phyloP scores from a whole-genome alignment of 2,797 vertebrate species.

The Rhinichthys osculus region DNA sequence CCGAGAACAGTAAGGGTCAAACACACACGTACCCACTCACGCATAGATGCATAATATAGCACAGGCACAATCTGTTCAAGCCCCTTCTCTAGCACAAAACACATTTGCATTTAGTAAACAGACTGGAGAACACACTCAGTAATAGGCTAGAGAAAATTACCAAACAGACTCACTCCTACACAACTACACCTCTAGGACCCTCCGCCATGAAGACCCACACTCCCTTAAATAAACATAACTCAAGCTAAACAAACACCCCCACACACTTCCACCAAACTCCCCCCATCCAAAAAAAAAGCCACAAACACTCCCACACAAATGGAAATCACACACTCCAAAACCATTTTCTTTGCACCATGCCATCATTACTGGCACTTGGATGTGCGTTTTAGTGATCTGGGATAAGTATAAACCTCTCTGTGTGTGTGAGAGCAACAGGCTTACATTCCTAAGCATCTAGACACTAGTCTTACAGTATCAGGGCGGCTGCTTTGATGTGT shows the following conservation, averaged over 20 bases:
- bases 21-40: slow-evolving; percentile 16
- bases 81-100: slow-evolving; percentile 3
- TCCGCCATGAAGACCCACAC: slow-evolving; percentile 44
- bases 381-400: slow-evolving; percentile 32
- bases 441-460: slow-evolving; percentile 29
- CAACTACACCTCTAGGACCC: slow-evolving; percentile 44
- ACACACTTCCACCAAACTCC: neutral
- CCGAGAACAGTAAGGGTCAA: slow-evolving; percentile 87
- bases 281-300: neutral
- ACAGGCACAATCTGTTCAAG: slow-evolving; percentile 16
- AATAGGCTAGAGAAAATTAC: slow-evolving; percentile 33
- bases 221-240: slow-evolving; percentile 44
- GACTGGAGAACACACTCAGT: slow-evolving; percentile 24
- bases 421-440: slow-evolving; percentile 26
- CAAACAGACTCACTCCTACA: slow-evolving; percentile 46
- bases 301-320: slow-evolving; percentile 43
- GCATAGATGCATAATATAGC: slow-evolving; percentile 1
- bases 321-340: slow-evolving; percentile 44
- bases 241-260: slow-evolving; percentile 29
- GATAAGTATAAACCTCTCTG: slow-evolving; percentile 20
- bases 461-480: slow-evolving; percentile 36
- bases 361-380: slow-evolving; percentile 27
- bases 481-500: slow-evolving; percentile 34
- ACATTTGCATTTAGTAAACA: slow-evolving; percentile 41
- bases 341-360: slow-evolving; percentile 23